Percentiles rank a stretch among this genome's conserved stretches.
Conservation (phyloP, 2,888 invertebrate genomes). For the Urechis unicinctus region DNA sequence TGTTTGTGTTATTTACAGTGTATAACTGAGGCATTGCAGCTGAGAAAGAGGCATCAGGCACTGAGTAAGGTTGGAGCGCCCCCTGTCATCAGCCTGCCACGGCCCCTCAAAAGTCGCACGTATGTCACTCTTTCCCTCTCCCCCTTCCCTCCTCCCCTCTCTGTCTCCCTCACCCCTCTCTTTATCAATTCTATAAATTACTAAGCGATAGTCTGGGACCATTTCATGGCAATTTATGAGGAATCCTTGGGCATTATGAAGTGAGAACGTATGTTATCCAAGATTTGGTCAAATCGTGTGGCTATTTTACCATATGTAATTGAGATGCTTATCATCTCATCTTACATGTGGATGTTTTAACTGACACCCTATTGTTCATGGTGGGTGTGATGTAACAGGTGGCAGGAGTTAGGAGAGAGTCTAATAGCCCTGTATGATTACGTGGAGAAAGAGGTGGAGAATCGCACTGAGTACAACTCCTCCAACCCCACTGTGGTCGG, state of each 20-base stretch:
- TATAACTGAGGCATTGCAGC: conserved; percentile 41
- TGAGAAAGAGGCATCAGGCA: conserved; percentile 38
- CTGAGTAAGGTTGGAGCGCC: conserved; percentile 32
- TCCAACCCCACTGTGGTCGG: background rate
- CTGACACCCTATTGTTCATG: too few relatives aligned
- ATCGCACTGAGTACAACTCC: background rate
- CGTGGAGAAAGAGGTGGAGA: conserved; percentile 20
- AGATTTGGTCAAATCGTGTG: too few relatives aligned
- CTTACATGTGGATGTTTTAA: too few relatives aligned
- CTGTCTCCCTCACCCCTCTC: too few relatives aligned
- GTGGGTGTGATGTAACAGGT: too few relatives aligned
- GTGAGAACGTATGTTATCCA: too few relatives aligned
- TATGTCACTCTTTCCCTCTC: background rate
- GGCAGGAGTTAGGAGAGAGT: conserved; percentile 46
- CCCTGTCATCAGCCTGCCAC: conserved; percentile 31
- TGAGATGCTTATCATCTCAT: too few relatives aligned
- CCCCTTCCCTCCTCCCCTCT: background rate
- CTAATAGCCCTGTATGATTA: conserved; percentile 41
- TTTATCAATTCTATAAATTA: too few relatives aligned
- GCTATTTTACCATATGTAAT: too few relatives aligned
- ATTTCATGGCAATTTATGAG: too few relatives aligned
- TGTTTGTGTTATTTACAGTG: conserved; percentile 28
- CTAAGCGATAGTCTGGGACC: too few relatives aligned
- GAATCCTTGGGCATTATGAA: too few relatives aligned
- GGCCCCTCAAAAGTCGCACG: conserved; percentile 16